Evolutionary conservation across 2,888 invertebrate species (phyloP).

Genomic region (Cantharis nigra): DNA sequence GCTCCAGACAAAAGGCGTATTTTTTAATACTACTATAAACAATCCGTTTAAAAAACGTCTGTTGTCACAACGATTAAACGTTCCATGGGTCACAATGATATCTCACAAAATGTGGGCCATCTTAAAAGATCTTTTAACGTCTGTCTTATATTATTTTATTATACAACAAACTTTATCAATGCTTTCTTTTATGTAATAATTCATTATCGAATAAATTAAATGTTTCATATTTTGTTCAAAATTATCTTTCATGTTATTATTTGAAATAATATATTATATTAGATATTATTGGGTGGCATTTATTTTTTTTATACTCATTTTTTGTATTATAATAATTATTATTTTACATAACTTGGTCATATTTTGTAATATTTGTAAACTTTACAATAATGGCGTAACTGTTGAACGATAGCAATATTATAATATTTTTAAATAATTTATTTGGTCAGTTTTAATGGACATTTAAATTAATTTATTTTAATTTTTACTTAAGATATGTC

Average conservation of each 20-base stretch:
- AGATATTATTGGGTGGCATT: background rate
- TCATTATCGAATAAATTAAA: background rate
- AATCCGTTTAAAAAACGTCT: constrained; percentile 19
- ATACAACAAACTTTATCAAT: background rate
- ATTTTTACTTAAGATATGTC: background rate
- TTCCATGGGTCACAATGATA: constrained; percentile 21
- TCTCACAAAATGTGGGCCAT: constrained; percentile 26
- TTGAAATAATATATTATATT: background rate
- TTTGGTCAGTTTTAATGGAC: background rate
- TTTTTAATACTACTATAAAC: constrained; percentile 14
- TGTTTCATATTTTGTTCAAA: background rate
- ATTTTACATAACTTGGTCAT: background rate
- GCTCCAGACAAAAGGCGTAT: constrained; percentile 21
- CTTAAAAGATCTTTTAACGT: constrained; percentile 18
- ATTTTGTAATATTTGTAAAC: background rate
- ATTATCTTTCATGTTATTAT: background rate
- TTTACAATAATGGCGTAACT: background rate
- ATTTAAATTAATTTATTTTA: background rate
- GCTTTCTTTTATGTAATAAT: background rate
- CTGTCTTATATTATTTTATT: constrained; percentile 13
- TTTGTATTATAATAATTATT: background rate
- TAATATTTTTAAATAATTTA: background rate
- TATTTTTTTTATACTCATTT: background rate
- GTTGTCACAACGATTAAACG: constrained; percentile 9
- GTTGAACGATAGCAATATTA: background rate